A percentile compares a stretch with the other conserved stretches of the same genome.
Conservation (phyloP, 2,888 invertebrate species). For the Lucinisca nassula region DNA sequence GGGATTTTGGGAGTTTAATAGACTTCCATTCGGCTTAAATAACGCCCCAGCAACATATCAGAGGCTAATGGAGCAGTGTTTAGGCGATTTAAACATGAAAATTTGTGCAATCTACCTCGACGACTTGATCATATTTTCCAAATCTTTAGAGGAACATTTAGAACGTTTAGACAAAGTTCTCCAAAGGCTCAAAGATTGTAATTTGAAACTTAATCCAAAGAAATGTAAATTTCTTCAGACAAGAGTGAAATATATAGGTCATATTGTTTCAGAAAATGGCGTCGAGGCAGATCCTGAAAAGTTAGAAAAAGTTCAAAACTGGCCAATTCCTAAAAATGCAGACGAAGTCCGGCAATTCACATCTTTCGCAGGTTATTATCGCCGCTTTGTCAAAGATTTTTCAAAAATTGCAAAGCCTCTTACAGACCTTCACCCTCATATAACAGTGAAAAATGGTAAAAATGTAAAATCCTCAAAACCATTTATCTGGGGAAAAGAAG, state of each 20-base stretch:
- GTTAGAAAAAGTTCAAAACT: constrained; percentile 49
- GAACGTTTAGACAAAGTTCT: constrained; percentile 50
- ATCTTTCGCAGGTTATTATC: constrained; percentile 64
- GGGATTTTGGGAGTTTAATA: constrained; percentile 23
- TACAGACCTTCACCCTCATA: constrained; percentile 39
- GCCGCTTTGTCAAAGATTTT: constrained; percentile 61
- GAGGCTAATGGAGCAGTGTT: constrained; percentile 49
- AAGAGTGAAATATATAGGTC: constrained; percentile 53
- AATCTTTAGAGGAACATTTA: constrained; percentile 55
- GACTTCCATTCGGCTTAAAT: constrained; percentile 45
- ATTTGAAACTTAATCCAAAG: constrained; percentile 58
- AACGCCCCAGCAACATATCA: constrained; percentile 60
- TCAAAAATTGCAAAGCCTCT: constrained; percentile 63
- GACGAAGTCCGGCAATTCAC: constrained; percentile 52
- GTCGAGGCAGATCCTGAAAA: constrained; percentile 59
- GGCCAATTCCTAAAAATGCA: constrained; percentile 53
- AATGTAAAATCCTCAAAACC: neutral
- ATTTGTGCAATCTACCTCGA: constrained; percentile 65
- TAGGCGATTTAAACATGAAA: constrained; percentile 43
- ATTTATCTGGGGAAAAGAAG: constrained; percentile 37
- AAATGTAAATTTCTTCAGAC: constrained; percentile 48
- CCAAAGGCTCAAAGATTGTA: constrained; percentile 9
- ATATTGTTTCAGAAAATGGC: constrained; percentile 50
- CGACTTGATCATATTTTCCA: constrained; percentile 66
- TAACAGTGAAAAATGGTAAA: neutral